Evolutionary conservation across 1,140 invertebrate genomes (phyloP), one percentile per base, ranked within the genome.

Genomic region (Brachionus rotundiformis): DNA sequence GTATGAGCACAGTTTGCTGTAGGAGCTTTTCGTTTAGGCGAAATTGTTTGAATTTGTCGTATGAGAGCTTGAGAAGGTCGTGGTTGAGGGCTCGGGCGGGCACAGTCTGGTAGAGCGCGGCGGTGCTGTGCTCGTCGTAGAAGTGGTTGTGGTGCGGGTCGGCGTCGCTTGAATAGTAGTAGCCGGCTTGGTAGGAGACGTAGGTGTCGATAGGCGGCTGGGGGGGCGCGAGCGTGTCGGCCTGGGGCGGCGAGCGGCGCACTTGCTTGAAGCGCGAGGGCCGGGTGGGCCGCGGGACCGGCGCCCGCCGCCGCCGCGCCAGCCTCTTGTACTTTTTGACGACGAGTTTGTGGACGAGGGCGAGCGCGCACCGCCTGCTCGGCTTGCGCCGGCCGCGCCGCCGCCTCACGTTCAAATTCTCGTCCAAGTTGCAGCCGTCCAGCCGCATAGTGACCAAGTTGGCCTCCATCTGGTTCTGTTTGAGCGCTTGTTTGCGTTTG

Each of bases 21-120:
- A 79, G 29, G 0, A 79, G 76, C 25, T 79, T 79, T 79, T 79
- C 76, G 36, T 79, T 79, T 2, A 59, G 76, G 6, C 76, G 76
- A 59, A 63, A 79, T 25, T 79, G 76, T 41, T 79, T 79, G 47
- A 79, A 79, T 59, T 79, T 79, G 36, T 79, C 76, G 47, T 79
- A 79, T 4, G 76, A 79, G 8, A 79, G 23, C 33, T 79, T 79
- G 29, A 79, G 76, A 36, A 79, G 29, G 33, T 79, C 76, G 11
- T 79, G 76, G 36, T 41, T 73, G 25, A 73, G 19, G 5, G 25
- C 33, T 0, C 39, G 36, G 23, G n/a, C 41, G 8, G 25, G 25
- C 5, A 13, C 31, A 0, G 25, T 10, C 31, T 65, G 61, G 25
- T 41, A 73, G 36, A 16, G n/a, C n/a, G n/a, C n/a, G n/a, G n/a